These are phyloP conservation scores for Chionis minor DNA, from an alignment of 2,113 vertebrate genomes.

Conservation along the genomic window DNA sequence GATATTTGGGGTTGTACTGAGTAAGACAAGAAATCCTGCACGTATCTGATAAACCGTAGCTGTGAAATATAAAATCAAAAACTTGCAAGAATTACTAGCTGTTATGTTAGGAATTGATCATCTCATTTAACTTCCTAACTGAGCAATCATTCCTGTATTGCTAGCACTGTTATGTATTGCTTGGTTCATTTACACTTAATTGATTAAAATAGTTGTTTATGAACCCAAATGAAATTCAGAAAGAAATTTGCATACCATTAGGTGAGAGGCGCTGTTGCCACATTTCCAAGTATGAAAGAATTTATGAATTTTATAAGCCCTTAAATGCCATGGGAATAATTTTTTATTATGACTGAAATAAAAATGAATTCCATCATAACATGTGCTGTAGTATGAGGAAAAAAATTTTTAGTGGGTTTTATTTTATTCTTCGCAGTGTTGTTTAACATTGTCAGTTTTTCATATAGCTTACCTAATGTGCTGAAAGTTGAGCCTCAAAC, in stretches of 20 bases:
- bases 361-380: neutral
- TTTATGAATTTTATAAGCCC: neutral
- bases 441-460: neutral
- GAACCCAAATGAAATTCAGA: neutral
- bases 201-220: neutral
- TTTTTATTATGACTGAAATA: slow-evolving; percentile 7
- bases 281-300: neutral
- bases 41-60: neutral
- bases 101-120: neutral
- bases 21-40: neutral
- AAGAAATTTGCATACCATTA: neutral
- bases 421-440: neutral
- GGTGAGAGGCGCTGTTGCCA: neutral
- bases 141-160: neutral
- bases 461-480: neutral
- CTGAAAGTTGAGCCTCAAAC: neutral
- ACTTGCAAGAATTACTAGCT: neutral
- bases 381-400: neutral
- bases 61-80: neutral
- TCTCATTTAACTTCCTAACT: neutral
- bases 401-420: neutral
- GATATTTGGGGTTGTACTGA: neutral
- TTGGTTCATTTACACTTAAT: slow-evolving; percentile 1
- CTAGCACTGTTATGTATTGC: neutral
- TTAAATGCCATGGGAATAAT: neutral